phyloP scores from a whole-genome alignment of 2,113 vertebrate genomes.

The Parotia lawesii region DNA sequence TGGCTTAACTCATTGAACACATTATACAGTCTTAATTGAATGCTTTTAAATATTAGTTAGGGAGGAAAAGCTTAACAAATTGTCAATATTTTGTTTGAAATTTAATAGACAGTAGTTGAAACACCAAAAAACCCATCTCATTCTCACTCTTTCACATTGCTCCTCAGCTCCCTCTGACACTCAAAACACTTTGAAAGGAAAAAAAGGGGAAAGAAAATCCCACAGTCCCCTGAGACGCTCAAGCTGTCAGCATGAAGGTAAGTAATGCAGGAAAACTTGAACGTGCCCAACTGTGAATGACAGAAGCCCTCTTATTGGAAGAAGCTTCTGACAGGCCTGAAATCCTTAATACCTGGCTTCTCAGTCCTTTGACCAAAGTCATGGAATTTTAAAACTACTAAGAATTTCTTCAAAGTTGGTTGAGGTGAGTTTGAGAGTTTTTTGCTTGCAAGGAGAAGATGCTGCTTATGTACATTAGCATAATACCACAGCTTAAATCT shows the following conservation, averaged over 20 bases:
- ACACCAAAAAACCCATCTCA: conserved; percentile 19
- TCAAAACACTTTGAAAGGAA: conserved; percentile 63
- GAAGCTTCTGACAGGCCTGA: conserved; percentile 70
- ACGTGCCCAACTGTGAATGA: conserved; percentile 70
- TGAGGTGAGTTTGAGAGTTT: background rate
- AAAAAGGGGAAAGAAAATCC: conserved; percentile 61
- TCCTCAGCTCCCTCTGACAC: conserved; percentile 44
- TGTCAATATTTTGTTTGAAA: conserved; percentile 66
- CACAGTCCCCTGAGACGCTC: conserved; percentile 57
- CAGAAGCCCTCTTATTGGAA: conserved; percentile 71
- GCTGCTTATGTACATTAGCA: background rate
- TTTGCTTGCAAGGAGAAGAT: conserved; percentile 44
- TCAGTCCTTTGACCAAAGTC: conserved; percentile 66
- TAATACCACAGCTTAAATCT: conserved; percentile 9
- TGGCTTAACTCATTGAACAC: conserved; percentile 71
- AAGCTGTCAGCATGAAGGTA: conserved; percentile 72
- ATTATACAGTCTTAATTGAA: conserved; percentile 77
- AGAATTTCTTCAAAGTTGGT: conserved; percentile 43
- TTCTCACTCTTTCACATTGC: conserved; percentile 40
- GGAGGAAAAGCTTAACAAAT: conserved; percentile 63
- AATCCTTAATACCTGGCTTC: conserved; percentile 67
- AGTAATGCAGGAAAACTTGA: conserved; percentile 72
- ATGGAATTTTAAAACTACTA: conserved; percentile 61
- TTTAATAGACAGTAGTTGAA: conserved; percentile 55
- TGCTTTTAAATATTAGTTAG: conserved; percentile 73